A percentile compares a stretch with the other conserved stretches of the same genome.
phyloP scores from a whole-genome alignment of 2,113 vertebrate species.

The Eptesicus fuscus region DNA sequence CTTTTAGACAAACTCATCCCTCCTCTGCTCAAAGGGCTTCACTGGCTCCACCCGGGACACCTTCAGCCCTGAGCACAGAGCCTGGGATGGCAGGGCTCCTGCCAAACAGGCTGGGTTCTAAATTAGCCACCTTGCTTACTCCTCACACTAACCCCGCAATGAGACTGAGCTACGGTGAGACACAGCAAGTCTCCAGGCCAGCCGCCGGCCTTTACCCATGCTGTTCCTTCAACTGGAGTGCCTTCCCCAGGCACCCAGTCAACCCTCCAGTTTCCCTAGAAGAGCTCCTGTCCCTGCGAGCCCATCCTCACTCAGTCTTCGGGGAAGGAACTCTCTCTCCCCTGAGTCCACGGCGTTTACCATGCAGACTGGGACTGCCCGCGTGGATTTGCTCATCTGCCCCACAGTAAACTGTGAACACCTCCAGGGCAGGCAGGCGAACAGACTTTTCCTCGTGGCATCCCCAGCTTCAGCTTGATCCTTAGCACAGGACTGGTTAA shows the following conservation, averaged over 20 bases:
- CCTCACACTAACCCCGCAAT: background rate
- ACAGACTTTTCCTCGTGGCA: background rate
- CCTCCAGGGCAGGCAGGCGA: background rate
- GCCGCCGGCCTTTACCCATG: fast-evolving
- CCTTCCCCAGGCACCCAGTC: background rate
- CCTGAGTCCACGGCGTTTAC: no score
- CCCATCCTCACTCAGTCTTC: background rate
- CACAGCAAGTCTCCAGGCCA: background rate
- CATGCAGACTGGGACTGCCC: background rate
- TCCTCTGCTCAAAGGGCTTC: background rate
- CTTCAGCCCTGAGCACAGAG: no score
- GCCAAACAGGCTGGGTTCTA: background rate
- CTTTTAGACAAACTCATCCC: background rate
- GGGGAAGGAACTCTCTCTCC: background rate
- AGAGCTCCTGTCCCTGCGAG: background rate
- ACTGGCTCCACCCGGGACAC: fast-evolving
- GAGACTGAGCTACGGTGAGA: background rate
- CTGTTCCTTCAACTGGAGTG: background rate
- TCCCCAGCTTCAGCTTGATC: background rate
- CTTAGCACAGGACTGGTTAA: background rate
- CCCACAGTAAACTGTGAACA: background rate
- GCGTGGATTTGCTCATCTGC: fast-evolving
- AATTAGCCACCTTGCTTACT: background rate
- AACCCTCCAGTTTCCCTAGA: background rate
- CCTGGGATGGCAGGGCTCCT: background rate